Evolutionary conservation across 2,113 vertebrate genomes (phyloP).

Genomic region (Perccottus glenii): DNA sequence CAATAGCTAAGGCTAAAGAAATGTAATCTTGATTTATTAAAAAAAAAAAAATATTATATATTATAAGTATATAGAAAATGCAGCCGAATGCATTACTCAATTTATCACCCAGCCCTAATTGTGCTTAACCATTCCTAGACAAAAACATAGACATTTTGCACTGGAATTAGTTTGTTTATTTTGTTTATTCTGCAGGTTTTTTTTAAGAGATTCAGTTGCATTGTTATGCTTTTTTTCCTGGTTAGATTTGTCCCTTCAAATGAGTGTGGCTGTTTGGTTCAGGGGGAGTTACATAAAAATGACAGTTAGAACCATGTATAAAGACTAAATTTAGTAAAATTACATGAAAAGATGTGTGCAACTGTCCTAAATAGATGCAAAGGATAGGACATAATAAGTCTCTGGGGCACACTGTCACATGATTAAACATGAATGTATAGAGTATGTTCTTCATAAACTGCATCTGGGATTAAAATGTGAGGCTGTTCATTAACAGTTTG

Average conservation of each 20-base stretch:
- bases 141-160: too few relatives aligned
- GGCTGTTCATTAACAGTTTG: too few relatives aligned
- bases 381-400: slow-evolving; percentile 69
- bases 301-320: slow-evolving; percentile 42
- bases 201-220: background rate
- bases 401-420: slow-evolving; percentile 59
- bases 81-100: too few relatives aligned
- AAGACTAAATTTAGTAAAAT: slow-evolving; percentile 25
- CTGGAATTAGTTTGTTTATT: too few relatives aligned
- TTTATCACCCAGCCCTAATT: too few relatives aligned
- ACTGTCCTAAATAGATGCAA: slow-evolving; percentile 67
- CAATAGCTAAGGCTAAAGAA: too few relatives aligned
- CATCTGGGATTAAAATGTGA: slow-evolving; percentile 24
- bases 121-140: too few relatives aligned
- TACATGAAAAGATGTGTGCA: slow-evolving; percentile 44
- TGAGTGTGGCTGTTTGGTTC: background rate
- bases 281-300: slow-evolving; percentile 19
- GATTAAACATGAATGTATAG: slow-evolving; percentile 29
- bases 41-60: too few relatives aligned
- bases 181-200: too few relatives aligned
- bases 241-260: background rate
- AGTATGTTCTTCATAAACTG: slow-evolving; percentile 10
- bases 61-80: too few relatives aligned
- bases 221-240: too few relatives aligned
- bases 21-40: too few relatives aligned